These are phyloP conservation scores for Nymphalis polychloros DNA, from an alignment of 2,888 invertebrate species.

Conservation along the genomic window DNA sequence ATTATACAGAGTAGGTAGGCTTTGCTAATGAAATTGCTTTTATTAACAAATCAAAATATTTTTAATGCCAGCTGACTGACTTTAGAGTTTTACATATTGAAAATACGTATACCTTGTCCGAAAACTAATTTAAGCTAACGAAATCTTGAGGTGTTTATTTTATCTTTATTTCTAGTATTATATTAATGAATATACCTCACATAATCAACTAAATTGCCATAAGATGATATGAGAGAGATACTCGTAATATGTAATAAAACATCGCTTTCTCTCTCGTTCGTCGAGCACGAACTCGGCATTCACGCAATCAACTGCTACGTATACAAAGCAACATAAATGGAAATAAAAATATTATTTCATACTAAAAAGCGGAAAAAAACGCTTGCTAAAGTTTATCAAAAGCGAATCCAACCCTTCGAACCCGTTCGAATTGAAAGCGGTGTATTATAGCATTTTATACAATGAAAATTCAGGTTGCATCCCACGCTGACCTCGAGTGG, in stretches of 20 bases:
- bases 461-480: conserved; percentile 68
- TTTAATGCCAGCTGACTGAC: too few species aligned
- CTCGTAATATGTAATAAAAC: background rate
- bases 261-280: background rate
- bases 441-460: conserved; percentile 55
- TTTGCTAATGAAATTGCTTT: too few species aligned
- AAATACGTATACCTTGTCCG: too few species aligned
- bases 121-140: too few species aligned
- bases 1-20: too few species aligned
- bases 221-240: background rate
- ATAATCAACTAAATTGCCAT: background rate
- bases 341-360: conserved; percentile 42
- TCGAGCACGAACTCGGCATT: conserved; percentile 4
- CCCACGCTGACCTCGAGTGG: conserved; percentile 62
- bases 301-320: conserved; percentile 33
- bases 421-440: conserved; percentile 41
- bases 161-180: too few species aligned
- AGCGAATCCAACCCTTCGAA: conserved; percentile 43
- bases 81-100: too few species aligned
- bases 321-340: conserved; percentile 40
- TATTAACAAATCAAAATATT: too few species aligned
- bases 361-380: conserved; percentile 40
- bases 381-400: conserved; percentile 44
- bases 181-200: background rate
- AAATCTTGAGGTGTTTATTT: too few species aligned